Evolutionary conservation across 2,888 invertebrate genomes (phyloP), one percentile per base, ranked within the genome.

Genomic region (Eupithecia exiguata): DNA sequence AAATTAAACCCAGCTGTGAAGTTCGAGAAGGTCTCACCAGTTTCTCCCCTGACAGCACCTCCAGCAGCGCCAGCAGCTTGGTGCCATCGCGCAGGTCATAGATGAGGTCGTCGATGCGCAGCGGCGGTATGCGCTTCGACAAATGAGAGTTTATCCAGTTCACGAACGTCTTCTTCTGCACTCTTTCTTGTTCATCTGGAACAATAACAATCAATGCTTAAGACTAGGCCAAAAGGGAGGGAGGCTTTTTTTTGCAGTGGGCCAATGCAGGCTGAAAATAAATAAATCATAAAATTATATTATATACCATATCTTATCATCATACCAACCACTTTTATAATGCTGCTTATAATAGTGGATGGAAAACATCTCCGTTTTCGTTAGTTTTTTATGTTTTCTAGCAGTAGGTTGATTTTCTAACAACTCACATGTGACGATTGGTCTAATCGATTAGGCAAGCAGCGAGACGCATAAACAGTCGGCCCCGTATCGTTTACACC

Each of bases 101-200:
- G 90, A 99, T 99, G 91, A 99, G 96, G 91, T 99, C 98, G 86
- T 98, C 97, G 86, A 99, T 97, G 90, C 98, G 97, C 92, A 98
- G 95, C 87, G 98, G 98, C 92, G 99, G 99, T 95, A 97, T 96
- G 93, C 98, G 97, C 99, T 99, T 98, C 87, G 97, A 97, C 87
- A 99, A 96, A 95, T 99, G 98, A 89, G 99, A 98, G 95, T 99
- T 99, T 94, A 99, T 99, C 99, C 99, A 99, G 95, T 99, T 99
- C 86, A 99, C 98, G 92, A 99, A 99, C 80, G 99, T 99, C 94
- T 99, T 99, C 96, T 99, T 99, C 94, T 99, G 99, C 83, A 99
- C 99, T 92, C 99, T 96, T 95, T 99, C 99, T 95, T 99, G 99
- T 95, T 99, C 99, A 96, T 99, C 99, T 99, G 97, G 77, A 97